These are phyloP conservation scores for Danionella dracula DNA, from an alignment of 2,797 vertebrate genomes.

Conservation along the genomic window DNA sequence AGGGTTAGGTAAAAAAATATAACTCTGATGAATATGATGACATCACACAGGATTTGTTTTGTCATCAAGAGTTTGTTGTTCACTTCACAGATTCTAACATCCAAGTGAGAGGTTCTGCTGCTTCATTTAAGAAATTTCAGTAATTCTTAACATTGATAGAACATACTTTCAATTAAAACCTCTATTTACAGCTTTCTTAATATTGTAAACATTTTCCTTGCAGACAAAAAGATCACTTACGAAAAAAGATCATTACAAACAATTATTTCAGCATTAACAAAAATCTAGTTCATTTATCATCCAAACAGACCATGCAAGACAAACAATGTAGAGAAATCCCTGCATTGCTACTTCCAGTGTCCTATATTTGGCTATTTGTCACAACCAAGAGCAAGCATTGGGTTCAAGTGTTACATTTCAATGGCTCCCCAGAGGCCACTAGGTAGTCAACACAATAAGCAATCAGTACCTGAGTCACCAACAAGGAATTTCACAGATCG, in stretches of 20 bases:
- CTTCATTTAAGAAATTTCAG: too few species aligned
- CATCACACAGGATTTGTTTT: slow-evolving; percentile 18
- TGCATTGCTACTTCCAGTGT: slow-evolving; percentile 7
- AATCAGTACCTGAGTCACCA: slow-evolving; percentile 18
- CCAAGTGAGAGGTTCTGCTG: too few species aligned
- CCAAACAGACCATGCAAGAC: background rate
- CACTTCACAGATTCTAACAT: too few species aligned
- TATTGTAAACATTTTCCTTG: too few species aligned
- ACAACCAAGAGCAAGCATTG: slow-evolving; percentile 21
- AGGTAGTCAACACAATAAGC: slow-evolving; percentile 21
- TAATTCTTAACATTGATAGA: too few species aligned
- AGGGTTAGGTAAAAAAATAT: too few species aligned
- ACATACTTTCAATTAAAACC: too few species aligned
- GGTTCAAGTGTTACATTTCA: slow-evolving; percentile 21
- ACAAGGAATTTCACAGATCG: slow-evolving; percentile 3
- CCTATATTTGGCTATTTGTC: slow-evolving; percentile 23
- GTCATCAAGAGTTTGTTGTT: background rate
- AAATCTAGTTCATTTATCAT: too few species aligned
- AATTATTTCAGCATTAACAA: background rate
- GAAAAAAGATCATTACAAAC: background rate
- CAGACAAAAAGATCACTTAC: background rate
- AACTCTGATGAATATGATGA: too few species aligned
- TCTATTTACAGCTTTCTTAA: too few species aligned
- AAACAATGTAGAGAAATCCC: background rate
- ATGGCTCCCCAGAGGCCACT: slow-evolving; percentile 3